phyloP scores from a whole-genome alignment of 2,113 vertebrate species.

The Lepus europaeus region DNA sequence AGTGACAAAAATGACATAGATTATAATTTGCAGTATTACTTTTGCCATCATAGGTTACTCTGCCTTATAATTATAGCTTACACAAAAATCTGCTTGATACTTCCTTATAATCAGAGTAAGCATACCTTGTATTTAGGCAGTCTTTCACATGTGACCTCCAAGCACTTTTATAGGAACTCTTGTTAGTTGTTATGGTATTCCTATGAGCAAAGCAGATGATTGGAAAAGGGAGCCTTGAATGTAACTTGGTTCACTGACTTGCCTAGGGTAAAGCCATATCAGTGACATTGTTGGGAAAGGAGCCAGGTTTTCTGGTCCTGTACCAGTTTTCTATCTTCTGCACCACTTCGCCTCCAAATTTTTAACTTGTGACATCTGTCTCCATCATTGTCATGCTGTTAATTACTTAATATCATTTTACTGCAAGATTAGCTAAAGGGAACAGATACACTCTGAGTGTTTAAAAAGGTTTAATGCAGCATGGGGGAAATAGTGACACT shows the following conservation, averaged over 20 bases:
- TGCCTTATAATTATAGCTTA: conserved; percentile 74
- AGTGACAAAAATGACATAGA: conserved; percentile 64
- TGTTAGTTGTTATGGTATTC: conserved; percentile 59
- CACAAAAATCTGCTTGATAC: conserved; percentile 58
- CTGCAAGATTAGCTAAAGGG: conserved; percentile 73
- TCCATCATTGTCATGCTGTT: conserved; percentile 75
- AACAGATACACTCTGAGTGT: conserved; percentile 53
- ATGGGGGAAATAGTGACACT: conserved; percentile 8
- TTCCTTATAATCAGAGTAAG: conserved; percentile 69
- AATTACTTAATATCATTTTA: conserved; percentile 79
- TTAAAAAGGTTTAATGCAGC: conserved; percentile 57
- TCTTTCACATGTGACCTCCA: conserved; percentile 64
- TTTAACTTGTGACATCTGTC: conserved; percentile 74
- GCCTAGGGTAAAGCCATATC: conserved; percentile 54
- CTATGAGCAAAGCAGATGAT: conserved; percentile 68
- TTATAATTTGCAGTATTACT: conserved; percentile 68
- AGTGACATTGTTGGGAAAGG: conserved; percentile 42
- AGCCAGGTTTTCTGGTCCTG: conserved; percentile 36
- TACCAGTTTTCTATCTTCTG: conserved; percentile 57
- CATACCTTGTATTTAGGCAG: conserved; percentile 61
- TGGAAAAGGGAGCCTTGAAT: conserved; percentile 24
- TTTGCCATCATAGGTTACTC: conserved; percentile 59
- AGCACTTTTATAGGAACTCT: conserved; percentile 63
- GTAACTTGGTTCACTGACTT: conserved; percentile 65
- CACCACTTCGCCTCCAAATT: conserved; percentile 48